Evolutionary conservation across 2,888 invertebrate genomes (phyloP).

Genomic region (Adineta ricciae): DNA sequence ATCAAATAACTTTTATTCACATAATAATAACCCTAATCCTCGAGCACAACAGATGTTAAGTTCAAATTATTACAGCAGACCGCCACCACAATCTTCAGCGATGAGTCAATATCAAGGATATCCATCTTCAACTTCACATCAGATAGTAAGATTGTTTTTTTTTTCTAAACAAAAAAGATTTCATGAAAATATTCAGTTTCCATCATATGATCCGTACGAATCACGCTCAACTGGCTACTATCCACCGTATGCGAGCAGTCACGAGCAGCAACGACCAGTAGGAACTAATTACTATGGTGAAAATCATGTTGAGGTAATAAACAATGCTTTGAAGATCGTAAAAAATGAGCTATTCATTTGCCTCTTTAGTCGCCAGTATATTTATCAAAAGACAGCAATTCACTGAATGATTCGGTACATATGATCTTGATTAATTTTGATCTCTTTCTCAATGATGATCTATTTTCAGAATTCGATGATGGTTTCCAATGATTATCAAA

Average conservation of each 20-base stretch:
- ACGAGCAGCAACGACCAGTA: neutral
- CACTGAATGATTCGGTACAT: neutral
- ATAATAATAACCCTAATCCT: constrained; percentile 67
- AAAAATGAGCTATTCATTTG: neutral
- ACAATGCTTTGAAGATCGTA: neutral
- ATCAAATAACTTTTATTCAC: constrained; percentile 56
- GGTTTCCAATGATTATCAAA: neutral
- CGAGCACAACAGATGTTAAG: neutral
- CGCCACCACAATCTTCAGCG: neutral
- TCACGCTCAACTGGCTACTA: neutral
- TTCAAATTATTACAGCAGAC: neutral
- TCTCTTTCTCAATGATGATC: no score
- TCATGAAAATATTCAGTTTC: neutral
- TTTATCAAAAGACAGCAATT: neutral
- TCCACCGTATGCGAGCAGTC: neutral
- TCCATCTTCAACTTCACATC: neutral
- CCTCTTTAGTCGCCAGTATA: neutral
- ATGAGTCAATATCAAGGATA: neutral
- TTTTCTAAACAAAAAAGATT: neutral
- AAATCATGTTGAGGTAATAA: neutral
- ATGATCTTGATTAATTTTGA: neutral
- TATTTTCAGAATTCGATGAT: neutral
- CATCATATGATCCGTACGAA: neutral
- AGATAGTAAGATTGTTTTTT: neutral
- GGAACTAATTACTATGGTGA: neutral